phyloP scores from a whole-genome alignment of 2,888 invertebrate species.

The Pachymerium ferrugineum region DNA sequence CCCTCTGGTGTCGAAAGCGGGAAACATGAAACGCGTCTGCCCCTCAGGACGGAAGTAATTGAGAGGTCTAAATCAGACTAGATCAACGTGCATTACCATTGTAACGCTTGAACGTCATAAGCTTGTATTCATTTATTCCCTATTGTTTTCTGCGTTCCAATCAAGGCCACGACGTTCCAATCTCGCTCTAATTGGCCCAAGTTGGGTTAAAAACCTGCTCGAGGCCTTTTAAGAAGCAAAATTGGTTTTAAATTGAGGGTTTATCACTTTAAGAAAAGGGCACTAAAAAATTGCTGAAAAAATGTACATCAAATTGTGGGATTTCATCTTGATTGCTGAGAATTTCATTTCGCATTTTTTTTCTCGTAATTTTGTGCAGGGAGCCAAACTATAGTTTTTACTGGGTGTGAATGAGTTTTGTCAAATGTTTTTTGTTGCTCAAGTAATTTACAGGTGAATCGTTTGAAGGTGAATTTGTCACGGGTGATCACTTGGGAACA shows the following conservation, averaged over 20 bases:
- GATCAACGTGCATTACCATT: neutral
- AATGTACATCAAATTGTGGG: neutral
- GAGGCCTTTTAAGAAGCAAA: neutral
- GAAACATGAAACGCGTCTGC: neutral
- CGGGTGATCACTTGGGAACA: neutral
- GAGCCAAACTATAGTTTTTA: neutral
- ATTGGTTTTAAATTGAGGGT: conserved; percentile 13
- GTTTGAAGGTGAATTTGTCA: neutral
- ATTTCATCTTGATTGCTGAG: neutral
- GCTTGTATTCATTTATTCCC: too few relatives aligned
- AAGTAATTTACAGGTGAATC: too few relatives aligned
- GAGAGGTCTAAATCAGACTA: neutral
- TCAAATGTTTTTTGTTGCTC: neutral
- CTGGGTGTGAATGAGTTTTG: too few relatives aligned
- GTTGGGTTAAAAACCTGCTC: conserved; percentile 7
- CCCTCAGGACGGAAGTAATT: neutral
- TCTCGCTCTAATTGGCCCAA: neutral
- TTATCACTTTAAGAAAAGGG: neutral
- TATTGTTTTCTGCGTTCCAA: neutral
- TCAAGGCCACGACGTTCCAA: neutral
- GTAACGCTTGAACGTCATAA: too few relatives aligned
- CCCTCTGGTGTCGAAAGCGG: neutral
- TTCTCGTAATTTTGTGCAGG: neutral
- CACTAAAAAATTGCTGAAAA: too few relatives aligned
- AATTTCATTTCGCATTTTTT: neutral